Evolutionary conservation across 2,888 invertebrate species (phyloP).

Genomic region (Microplitis manilae): DNA sequence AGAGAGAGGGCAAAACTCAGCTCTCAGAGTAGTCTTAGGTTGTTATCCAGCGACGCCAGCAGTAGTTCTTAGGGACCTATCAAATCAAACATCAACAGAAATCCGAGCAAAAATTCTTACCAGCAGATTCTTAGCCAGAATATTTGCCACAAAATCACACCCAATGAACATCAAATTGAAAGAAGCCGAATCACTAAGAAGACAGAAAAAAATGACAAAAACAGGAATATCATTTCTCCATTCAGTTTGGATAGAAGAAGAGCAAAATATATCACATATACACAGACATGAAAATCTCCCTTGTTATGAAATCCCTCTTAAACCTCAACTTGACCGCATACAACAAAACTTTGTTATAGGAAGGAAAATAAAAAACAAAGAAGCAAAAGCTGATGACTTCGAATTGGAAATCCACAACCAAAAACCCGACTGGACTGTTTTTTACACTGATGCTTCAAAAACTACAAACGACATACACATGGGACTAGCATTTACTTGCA

Average conservation of each 20-base stretch:
- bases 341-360: neutral
- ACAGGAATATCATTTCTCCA: neutral
- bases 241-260: neutral
- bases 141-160: neutral
- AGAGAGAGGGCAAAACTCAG: neutral
- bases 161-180: constrained; percentile 10
- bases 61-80: neutral
- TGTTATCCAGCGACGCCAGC: constrained; percentile 19
- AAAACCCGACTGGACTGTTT: neutral
- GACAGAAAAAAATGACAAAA: neutral
- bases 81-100: neutral
- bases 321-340: neutral
- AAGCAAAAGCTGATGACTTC: neutral
- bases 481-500: no score
- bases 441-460: constrained; percentile 9
- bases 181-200: neutral
- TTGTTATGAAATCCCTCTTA: neutral
- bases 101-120: constrained; percentile 1
- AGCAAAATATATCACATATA: no score
- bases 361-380: neutral
- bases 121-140: neutral
- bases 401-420: neutral
- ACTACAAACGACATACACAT: no score
- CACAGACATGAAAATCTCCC: neutral
- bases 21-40: neutral